Evolutionary conservation across 2,797 vertebrate genomes (phyloP).

Genomic region (Tamandua tetradactyla): DNA sequence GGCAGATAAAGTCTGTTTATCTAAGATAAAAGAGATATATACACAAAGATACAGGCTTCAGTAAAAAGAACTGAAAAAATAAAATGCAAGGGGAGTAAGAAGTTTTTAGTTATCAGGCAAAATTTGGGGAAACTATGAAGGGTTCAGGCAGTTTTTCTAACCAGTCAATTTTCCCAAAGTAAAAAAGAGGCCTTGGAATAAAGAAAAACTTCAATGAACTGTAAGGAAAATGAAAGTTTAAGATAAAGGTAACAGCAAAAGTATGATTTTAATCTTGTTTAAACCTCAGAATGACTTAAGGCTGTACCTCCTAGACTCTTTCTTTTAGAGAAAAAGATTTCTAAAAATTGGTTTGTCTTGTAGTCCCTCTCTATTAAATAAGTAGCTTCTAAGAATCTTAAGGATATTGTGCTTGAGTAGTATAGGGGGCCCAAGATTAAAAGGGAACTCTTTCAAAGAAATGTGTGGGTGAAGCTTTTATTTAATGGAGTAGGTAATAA

Average conservation of each 20-base stretch:
- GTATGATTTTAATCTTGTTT: not conserved
- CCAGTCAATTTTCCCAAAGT: not conserved
- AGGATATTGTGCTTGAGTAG: not conserved
- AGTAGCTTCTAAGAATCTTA: not conserved
- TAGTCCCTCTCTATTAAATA: not conserved
- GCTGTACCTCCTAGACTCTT: not conserved
- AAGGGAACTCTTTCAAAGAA: not conserved
- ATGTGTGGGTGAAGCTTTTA: not conserved
- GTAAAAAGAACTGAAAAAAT: not conserved
- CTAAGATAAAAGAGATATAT: not conserved
- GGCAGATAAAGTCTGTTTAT: constrained; percentile 18
- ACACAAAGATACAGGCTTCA: not conserved
- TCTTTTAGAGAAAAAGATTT: not conserved
- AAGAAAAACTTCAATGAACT: not conserved
- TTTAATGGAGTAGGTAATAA: not conserved
- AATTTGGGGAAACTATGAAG: not conserved
- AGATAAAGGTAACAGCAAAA: not conserved
- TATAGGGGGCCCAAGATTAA: not conserved
- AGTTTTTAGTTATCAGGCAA: not conserved
- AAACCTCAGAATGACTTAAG: not conserved
- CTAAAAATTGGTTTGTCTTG: not conserved
- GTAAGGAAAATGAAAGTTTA: not conserved
- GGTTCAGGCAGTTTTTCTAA: not conserved
- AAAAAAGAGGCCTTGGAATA: not conserved
- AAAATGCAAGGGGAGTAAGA: not conserved